These are phyloP conservation scores for Microtus richardsoni DNA, from an alignment of 2,113 vertebrate genomes.

Conservation along the genomic window DNA sequence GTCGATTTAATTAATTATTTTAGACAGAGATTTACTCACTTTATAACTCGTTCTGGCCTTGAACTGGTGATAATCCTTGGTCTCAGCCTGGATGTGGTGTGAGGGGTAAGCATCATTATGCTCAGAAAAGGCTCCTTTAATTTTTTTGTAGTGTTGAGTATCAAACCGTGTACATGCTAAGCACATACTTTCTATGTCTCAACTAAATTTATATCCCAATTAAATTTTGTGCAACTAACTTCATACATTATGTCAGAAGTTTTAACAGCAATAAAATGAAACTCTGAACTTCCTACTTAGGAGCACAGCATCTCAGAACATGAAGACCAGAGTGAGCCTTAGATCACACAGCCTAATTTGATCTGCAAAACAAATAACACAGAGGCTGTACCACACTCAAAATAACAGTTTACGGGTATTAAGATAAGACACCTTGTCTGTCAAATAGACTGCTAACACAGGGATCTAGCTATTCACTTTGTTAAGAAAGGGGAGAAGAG, in stretches of 20 bases:
- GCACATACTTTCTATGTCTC: not conserved
- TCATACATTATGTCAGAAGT: constrained; percentile 25
- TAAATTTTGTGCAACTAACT: not conserved
- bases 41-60: not conserved
- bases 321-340: not conserved
- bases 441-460: not conserved
- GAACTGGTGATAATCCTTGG: not conserved
- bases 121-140: not conserved
- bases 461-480: not conserved
- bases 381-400: not conserved
- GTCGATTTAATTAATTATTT: not conserved
- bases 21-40: not conserved
- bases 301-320: not conserved
- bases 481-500: not conserved
- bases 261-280: constrained; percentile 9
- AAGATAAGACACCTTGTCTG: not conserved
- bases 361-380: not conserved
- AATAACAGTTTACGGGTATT: not conserved
- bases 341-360: not conserved
- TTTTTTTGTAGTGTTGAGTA: not conserved
- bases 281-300: not conserved
- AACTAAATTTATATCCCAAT: not conserved
- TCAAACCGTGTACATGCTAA: not conserved
- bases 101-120: not conserved
- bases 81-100: not conserved